Conservation (phyloP, 2,113 vertebrate species). For the Nothobranchius kuhntae region DNA sequence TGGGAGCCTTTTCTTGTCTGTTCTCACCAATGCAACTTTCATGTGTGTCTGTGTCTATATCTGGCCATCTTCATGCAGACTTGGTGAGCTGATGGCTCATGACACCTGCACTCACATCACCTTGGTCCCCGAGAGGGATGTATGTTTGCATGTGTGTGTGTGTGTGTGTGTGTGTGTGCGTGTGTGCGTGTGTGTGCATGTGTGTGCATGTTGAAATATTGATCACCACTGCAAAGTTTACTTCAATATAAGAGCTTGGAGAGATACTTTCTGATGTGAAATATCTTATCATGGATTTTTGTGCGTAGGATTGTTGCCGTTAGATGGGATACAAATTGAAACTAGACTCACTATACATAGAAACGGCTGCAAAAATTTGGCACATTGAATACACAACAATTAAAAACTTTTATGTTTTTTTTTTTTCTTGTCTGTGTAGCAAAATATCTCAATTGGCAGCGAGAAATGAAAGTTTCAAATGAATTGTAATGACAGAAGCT, state of each 20-base stretch:
- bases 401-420: too few relatives aligned
- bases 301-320: conserved; percentile 9
- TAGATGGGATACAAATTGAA: not conserved
- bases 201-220: conserved; percentile 52
- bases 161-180: not conserved
- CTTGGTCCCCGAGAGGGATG: conserved; percentile 40
- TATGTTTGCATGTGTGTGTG: conserved; percentile 2
- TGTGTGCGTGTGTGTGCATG: not conserved
- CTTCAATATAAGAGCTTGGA: conserved; percentile 10
- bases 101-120: conserved; percentile 63
- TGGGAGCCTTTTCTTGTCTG: conserved; percentile 53
- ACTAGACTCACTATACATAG: not conserved
- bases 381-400: not conserved
- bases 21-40: conserved; percentile 67
- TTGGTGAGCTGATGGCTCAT: conserved; percentile 53
- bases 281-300: conserved; percentile 1
- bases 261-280: conserved; percentile 15
- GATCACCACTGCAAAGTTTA: conserved; percentile 22
- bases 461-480: too few relatives aligned
- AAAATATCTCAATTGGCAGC: not conserved
- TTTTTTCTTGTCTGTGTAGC: not conserved
- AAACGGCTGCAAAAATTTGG: not conserved
- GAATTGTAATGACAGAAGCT: too few relatives aligned
- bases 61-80: conserved; percentile 30
- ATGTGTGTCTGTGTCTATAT: conserved; percentile 49